Percentiles rank a stretch among this genome's conserved stretches.
Conservation (phyloP, 1,140 invertebrate genomes). For the Orchestia grillus region DNA sequence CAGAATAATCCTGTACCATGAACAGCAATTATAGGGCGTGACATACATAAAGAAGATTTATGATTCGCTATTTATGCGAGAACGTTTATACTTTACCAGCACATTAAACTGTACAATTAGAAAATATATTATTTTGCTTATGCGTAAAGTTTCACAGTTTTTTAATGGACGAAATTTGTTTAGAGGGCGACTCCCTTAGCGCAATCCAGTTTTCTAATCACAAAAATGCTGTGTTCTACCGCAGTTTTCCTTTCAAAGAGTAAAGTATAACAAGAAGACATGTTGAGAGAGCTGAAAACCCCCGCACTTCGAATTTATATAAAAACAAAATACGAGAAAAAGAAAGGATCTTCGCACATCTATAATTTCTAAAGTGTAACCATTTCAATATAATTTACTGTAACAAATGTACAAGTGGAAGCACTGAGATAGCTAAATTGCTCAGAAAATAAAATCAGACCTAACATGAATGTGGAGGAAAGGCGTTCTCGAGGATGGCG, state of each 20-base stretch:
- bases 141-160: no score
- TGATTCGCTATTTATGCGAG: no score
- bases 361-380: neutral
- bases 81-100: no score
- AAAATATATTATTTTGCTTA: no score
- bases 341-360: neutral
- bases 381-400: neutral
- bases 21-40: neutral
- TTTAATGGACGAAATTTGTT: no score
- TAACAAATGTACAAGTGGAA: neutral
- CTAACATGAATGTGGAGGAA: no score
- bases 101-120: no score
- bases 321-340: neutral
- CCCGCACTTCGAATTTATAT: neutral
- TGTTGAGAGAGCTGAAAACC: neutral
- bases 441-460: neutral
- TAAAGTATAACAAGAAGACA: neutral
- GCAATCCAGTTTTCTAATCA: no score
- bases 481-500: neutral
- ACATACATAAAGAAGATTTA: neutral
- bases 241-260: no score
- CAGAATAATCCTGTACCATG: neutral
- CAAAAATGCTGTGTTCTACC: no score
- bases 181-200: no score
- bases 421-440: neutral